Evolutionary conservation across 2,888 invertebrate species (phyloP).

Genomic region (Lepeophtheirus nordmannii): DNA sequence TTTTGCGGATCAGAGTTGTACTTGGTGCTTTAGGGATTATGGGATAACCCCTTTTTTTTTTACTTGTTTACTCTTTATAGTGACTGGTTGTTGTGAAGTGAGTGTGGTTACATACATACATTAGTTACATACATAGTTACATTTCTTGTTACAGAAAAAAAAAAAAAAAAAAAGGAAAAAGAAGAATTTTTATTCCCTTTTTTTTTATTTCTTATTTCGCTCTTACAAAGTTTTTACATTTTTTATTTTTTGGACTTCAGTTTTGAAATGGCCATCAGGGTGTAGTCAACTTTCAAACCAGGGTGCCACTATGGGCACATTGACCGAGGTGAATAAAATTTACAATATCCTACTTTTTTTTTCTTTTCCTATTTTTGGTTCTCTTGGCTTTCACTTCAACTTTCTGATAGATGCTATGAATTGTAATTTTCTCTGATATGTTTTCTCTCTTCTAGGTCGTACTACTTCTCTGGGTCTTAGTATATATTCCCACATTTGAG

Average conservation of each 20-base stretch:
- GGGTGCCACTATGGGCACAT: conserved; percentile 6
- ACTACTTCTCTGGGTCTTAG: conserved; percentile 1
- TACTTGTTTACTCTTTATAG: neutral
- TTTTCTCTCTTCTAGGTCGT: neutral
- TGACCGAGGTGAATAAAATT: neutral
- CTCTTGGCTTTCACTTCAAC: neutral
- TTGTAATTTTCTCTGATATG: neutral
- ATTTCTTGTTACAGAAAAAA: neutral
- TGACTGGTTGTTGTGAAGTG: neutral
- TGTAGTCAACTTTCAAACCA: neutral
- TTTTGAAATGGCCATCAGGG: conserved; percentile 5
- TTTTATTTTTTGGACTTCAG: conserved; percentile 2
- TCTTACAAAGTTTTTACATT: neutral
- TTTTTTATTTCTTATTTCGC: neutral
- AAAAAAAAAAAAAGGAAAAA: neutral
- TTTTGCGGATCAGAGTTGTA: neutral
- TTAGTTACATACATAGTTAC: neutral
- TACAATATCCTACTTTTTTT: neutral
- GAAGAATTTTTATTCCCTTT: neutral
- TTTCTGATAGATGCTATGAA: neutral
- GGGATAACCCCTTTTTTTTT: conserved; percentile 1
- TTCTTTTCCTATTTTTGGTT: neutral
- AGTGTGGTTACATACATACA: no score
- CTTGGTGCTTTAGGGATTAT: neutral
- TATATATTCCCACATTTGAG: neutral